Base-by-base conservation (phyloP, 2,797 vertebrate species). In the Acestrorhynchus altus region DNA sequence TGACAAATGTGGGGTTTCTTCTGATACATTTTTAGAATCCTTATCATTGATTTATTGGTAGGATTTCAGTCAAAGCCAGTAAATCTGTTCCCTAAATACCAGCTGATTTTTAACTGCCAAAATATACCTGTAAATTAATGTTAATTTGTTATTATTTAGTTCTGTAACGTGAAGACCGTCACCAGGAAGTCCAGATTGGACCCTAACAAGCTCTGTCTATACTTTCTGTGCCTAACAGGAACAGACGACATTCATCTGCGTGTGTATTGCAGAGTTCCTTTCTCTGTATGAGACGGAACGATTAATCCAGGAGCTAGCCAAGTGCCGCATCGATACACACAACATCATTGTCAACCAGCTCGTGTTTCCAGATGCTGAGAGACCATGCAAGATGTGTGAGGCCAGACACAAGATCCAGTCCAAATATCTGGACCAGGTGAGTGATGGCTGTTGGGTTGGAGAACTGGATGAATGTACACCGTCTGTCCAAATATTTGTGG, bases 291-390 rank as follows among this genome's bases (percentile, higher is more conserved):
- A 98, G 91, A 98, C 97, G 0, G 97, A 98, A 86, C 89, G 97
- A 22, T 90, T 98, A 83, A 98, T 98, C 85, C 97, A 98, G 92
- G 97, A 98, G 79, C 87, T 98, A 86, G 96, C 97, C 74, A 98
- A 98, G 87, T 98, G 97, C 86, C 94, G 89, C 87, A 98, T 98
- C 0, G 97, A 98, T 90, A 98, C 96, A 0, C 97, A 98, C 92
- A 98, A 98, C 86, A 97, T 98, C 85, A 96, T 98, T 0, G 97
- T 98, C 81, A 98, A 98, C 93, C 96, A 98, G 74, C 94, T 98
- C 0, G 96, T 97, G 56, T 98, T 98, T 88, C 97, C 96, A 0
- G 96, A 98, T 1, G 83, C 85, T 0, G 95, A 95, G 51, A 88
- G 95, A 74, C 96, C 97, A 8, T 98, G 97, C 88, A 95, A 93